Base-by-base conservation (phyloP, 2,797 vertebrate genomes). In the Gambusia yucatana region DNA sequence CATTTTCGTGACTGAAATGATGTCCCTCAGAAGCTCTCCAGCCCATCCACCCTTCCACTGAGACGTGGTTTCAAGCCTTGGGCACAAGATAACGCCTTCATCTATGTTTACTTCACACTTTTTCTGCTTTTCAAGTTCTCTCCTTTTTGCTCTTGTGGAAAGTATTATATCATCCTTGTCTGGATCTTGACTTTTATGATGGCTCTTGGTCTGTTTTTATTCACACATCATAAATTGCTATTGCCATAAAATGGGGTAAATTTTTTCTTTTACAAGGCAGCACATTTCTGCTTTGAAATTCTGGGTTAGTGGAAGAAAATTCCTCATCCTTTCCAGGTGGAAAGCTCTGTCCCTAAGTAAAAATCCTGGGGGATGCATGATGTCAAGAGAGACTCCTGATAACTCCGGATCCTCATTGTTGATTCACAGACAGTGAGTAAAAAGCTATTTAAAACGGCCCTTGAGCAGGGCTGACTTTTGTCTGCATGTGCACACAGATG, bases 1-100 rank as follows among this genome's bases (percentile, higher is more conserved):
- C 79, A 86, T 82, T 90, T 90, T 89, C 72, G 81, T 91, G 91
- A 89, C 84, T 85, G 88, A 90, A 88, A 89, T 78, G 76, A 87
- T 86, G 85, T 87, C 67, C 90, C 74, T 78, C 33, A n/a, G 86
- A 88, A 86, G 57, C 73, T 78, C 67, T 82, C 79, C 69, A 57
- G 33, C 67, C 65, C 76, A 75, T 78, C 84, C 81, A n/a, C 81
- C 48, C 14, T 36, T 50, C 10, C 48, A 39, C 74, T 72, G 77
- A 74, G 78, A 76, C 78, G 80, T 17, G 69, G 69, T 84, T 85
- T 74, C 73, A 67, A 9, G 73, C 80, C 77, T 83, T 1, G 30
- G 82, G 75, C 79, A 84, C 78, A 76, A 69, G 36, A 83, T 79
- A 78, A 79, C 43, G 73, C 69, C 72, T 76, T 57, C 25, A 39